A percentile compares a stretch with the other conserved stretches of the same genome.
Conservation (phyloP, 2,888 invertebrate species). For the Drepana falcataria region DNA sequence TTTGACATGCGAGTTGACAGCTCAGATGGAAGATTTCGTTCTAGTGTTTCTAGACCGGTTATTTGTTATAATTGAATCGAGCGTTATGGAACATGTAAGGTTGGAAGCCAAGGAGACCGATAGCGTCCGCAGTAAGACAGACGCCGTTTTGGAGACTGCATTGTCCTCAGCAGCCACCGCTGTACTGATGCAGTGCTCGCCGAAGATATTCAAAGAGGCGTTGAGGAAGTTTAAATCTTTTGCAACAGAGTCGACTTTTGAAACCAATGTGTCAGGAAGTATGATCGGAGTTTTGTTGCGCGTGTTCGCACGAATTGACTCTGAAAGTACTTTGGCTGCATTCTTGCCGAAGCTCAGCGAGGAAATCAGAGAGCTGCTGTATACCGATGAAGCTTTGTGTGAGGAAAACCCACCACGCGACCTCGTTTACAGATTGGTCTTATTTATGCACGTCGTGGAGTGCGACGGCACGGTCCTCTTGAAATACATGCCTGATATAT, state of each 20-base stretch:
- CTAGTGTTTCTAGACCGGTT: conserved; percentile 89
- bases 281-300: conserved; percentile 86
- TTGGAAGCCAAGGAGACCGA: conserved; percentile 80
- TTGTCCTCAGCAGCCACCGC: conserved; percentile 82
- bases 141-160: conserved; percentile 84
- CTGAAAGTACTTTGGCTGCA: conserved; percentile 83
- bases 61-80: conserved; percentile 84
- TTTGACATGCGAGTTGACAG: conserved; percentile 87
- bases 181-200: conserved; percentile 86
- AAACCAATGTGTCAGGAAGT: conserved; percentile 90
- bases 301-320: conserved; percentile 81
- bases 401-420: conserved; percentile 89
- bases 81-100: conserved; percentile 82
- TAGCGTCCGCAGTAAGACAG: conserved; percentile 82
- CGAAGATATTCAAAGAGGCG: conserved; percentile 80
- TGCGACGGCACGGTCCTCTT: conserved; percentile 82
- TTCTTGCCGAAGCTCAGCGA: conserved; percentile 86
- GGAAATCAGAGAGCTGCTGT: conserved; percentile 79
- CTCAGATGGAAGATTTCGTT: conserved; percentile 93
- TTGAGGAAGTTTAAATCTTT: conserved; percentile 87
- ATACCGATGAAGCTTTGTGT: conserved; percentile 82
- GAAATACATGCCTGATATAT: conserved; percentile 81
- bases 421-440: conserved; percentile 85
- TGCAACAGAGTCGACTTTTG: conserved; percentile 86
- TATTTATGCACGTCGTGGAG: conserved; percentile 85